Evolutionary conservation across 2,113 vertebrate species (phyloP), one percentile per base, ranked within the genome.

Genomic region (Trematocara marginatum): DNA sequence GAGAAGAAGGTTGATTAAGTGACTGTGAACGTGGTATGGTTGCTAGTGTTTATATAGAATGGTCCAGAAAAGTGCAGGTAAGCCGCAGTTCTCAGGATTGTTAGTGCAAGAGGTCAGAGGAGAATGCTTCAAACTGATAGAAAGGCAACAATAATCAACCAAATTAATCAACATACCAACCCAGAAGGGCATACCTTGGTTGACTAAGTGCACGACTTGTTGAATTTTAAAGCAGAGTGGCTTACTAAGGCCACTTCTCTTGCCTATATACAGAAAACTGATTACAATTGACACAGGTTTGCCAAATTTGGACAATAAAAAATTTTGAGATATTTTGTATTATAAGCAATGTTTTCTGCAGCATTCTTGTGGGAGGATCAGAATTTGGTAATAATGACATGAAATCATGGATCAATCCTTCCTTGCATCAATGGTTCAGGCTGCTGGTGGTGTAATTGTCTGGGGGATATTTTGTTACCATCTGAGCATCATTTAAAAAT

Each of bases 391-490:
- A 16, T 5, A 71, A 71, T 23, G 13, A 9, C 66, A 29, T 29
- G 7, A 66, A 66, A 40, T 45, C 2, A 29, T 0, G 40, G 23
- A 6, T 71, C 40, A 9, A 10, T 71, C 13, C 12, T 26, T 1
- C 38, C 13, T 45, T 71, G 20, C 40, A 26, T 26, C 20, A 71
- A 26, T 71, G 66, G 5, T 71, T 71, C 66, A 71, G 7, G 38
- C 38, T 42, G 12, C 7, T 2, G 64, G 38, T 71, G 66, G 40
- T 71, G 66, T 45, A 45, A 45, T 71, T 45, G 40, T 71, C 38
- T 45, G 13, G 13, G 20, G 66, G 5, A 47, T 71, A 45, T 45
- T 71, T 64, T 64, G 34, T 10, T n/a, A 7, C 40, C 20, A 71
- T 26, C 40, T 47, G 8, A 26, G 40, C 20, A 29, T 16, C 40